Evolutionary conservation across 2,888 invertebrate species (phyloP), one percentile per base, ranked within the genome.

Genomic region (Imbricaverruca yamaguchii): DNA sequence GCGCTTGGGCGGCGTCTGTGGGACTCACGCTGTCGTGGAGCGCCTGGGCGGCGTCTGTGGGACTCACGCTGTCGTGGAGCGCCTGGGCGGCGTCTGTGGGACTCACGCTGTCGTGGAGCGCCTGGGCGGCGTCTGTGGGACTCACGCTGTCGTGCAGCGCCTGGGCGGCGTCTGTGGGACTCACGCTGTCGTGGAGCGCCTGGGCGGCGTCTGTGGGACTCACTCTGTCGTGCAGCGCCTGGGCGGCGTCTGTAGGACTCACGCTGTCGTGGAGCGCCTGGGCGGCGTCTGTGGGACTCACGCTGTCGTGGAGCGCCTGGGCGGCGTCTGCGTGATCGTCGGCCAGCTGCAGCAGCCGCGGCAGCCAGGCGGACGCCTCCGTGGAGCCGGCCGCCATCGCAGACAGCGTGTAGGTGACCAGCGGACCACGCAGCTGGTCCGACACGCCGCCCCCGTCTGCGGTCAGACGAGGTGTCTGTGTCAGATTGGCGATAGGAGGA

Each of bases 311-410:
- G 4, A 74, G 55, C 3, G 53, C 53, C 23, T 12, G 18, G 21
- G 74, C 74, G 8, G 74, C 74, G 56, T 39, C 61, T 39, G 81
- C 39, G 80, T 84, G 78, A 4, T 82, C 81, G 59, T 83, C 83
- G 81, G 83, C 80, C 57, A 84, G 67, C 57, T 83, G 82, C 18
- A 84, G 81, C 53, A 84, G 80, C 39, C 84, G 81, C 25, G 84
- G 84, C 74, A 84, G 83, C 65, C 82, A 81, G 74, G 79, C 82
- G 61, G 82, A 82, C 18, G 84, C 82, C 12, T 81, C 83, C 11
- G 59, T 80, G 21, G 82, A 82, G 23, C 84, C 83, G 25, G 77
- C 25, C 53, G 82, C 63, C 83, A 84, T 83, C 56, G 82, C 83
- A 63, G 56, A 80, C 80, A 84, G 80, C 18, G 82, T 80, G 39